These are phyloP conservation scores for Takifugu rubripes DNA, from an alignment of 2,797 vertebrate species.

Conservation along the genomic window DNA sequence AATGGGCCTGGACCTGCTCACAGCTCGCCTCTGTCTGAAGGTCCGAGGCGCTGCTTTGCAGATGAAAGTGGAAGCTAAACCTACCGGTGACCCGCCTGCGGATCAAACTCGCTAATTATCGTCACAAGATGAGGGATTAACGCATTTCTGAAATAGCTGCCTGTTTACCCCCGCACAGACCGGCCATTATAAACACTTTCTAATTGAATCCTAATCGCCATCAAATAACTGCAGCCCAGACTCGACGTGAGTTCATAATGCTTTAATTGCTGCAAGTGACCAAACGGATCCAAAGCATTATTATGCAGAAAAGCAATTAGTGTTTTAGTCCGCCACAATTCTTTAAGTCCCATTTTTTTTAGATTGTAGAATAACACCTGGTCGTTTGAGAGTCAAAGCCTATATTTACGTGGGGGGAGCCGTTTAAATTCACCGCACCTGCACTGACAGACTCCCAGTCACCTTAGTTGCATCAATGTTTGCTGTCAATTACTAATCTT, in stretches of 20 bases:
- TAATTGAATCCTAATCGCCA: slow-evolving; percentile 99
- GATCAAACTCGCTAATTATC: slow-evolving; percentile 90
- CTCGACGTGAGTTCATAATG: slow-evolving; percentile 85
- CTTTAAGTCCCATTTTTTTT: slow-evolving; percentile 34
- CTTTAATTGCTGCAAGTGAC: slow-evolving; percentile 81
- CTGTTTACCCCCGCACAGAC: slow-evolving; percentile 90
- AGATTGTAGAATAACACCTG: slow-evolving; percentile 4
- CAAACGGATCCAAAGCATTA: slow-evolving; percentile 48
- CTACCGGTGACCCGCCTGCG: slow-evolving; percentile 79
- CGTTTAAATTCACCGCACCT: background rate
- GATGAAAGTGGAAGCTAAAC: slow-evolving; percentile 82
- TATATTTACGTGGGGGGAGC: no score
- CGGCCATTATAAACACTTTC: slow-evolving; percentile 92
- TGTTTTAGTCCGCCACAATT: slow-evolving; percentile 18
- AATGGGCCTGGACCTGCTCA: slow-evolving; percentile 18
- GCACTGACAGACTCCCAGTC: background rate
- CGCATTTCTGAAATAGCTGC: slow-evolving; percentile 98
- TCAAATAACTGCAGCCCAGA: slow-evolving; percentile 88
- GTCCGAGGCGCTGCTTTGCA: slow-evolving; percentile 63
- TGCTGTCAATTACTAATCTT: no score
- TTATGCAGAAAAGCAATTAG: slow-evolving; percentile 40
- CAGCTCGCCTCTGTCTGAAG: slow-evolving; percentile 50
- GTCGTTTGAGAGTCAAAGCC: background rate
- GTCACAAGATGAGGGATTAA: slow-evolving; percentile 99
- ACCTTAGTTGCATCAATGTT: no score